Conservation (phyloP, 2,888 invertebrate species). For the Gonocerus acuteangulatus region DNA sequence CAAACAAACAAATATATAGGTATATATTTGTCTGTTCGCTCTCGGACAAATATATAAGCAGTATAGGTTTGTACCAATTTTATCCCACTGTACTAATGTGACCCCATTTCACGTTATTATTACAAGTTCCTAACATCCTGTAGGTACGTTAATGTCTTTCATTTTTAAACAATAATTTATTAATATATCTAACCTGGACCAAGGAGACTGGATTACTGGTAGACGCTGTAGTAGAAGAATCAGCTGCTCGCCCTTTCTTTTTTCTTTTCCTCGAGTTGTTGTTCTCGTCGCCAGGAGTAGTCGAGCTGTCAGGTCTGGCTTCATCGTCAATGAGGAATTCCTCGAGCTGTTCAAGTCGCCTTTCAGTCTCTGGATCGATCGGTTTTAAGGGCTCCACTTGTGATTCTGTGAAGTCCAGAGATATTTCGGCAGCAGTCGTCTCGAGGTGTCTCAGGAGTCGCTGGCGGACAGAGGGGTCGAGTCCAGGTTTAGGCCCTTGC, state of each 20-base stretch:
- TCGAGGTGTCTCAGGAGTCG: conserved; percentile 54
- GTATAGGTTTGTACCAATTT: no score
- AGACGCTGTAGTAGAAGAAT: conserved; percentile 29
- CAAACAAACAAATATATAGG: no score
- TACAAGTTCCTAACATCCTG: no score
- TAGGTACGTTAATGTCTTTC: no score
- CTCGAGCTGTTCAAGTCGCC: conserved; percentile 41
- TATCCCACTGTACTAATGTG: no score
- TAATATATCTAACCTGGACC: conserved; percentile 32
- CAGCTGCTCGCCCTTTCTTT: conserved; percentile 21
- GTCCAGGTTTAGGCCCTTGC: conserved; percentile 44
- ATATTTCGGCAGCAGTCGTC: conserved; percentile 55
- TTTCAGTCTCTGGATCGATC: conserved; percentile 36
- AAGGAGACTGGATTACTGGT: conserved; percentile 34
- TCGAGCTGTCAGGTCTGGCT: conserved; percentile 43
- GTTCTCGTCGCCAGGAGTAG: conserved; percentile 46
- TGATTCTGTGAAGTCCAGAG: conserved; percentile 46
- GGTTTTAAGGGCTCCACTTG: conserved; percentile 33
- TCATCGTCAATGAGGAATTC: conserved; percentile 34
- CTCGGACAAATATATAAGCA: no score
- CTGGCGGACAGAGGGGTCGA: conserved; percentile 53
- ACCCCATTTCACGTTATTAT: no score
- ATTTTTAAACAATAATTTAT: no score
- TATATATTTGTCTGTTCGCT: no score
- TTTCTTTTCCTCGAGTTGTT: conserved; percentile 42